Conservation (phyloP, 2,113 vertebrate genomes). For the Bettongia penicillata region DNA sequence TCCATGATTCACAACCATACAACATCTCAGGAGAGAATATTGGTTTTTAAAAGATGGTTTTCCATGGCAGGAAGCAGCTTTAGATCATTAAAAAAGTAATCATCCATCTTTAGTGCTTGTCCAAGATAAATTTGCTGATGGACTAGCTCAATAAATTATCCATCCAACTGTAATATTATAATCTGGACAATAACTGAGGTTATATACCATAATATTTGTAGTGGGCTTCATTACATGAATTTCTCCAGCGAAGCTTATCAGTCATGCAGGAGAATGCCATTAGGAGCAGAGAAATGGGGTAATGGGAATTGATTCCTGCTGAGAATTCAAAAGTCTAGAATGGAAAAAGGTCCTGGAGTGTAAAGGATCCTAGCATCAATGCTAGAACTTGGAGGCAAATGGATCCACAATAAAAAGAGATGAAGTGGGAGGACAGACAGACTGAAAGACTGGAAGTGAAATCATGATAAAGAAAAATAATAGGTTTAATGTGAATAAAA, state of each 20-base stretch:
- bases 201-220: not conserved
- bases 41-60: not conserved
- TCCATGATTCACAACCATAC: not conserved
- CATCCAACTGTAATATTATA: not conserved
- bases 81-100: constrained; percentile 5
- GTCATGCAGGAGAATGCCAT: not conserved
- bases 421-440: not conserved
- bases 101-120: not conserved
- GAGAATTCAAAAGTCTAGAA: not conserved
- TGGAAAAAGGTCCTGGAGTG: not conserved
- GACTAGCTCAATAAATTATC: not conserved
- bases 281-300: not conserved
- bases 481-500: not conserved
- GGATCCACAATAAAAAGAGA: not conserved
- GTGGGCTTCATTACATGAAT: not conserved
- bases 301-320: not conserved
- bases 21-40: not conserved
- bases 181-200: not conserved
- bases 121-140: not conserved
- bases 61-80: not conserved
- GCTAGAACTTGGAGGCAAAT: not conserved
- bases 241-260: not conserved
- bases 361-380: not conserved
- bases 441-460: not conserved
- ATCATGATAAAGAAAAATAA: not conserved